These are phyloP conservation scores for Zeus faber DNA, from an alignment of 2,113 vertebrate species.

Conservation along the genomic window DNA sequence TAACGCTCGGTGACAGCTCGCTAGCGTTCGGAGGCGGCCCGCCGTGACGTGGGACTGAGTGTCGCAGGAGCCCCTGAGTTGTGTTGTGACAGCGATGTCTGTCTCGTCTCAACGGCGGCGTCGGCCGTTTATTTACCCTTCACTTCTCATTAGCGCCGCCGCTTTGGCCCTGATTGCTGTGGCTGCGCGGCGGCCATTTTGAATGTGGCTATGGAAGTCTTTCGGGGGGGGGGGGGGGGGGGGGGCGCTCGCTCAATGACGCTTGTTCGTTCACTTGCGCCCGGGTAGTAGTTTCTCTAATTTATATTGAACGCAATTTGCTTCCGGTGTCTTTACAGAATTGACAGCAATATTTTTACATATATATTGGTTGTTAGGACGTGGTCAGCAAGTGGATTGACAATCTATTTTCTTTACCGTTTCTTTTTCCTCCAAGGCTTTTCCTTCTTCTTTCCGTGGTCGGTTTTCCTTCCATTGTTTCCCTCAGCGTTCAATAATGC, in stretches of 20 bases:
- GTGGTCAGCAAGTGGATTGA: constrained; percentile 35
- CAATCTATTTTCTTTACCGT: constrained; percentile 38
- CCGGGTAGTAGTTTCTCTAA: constrained; percentile 52
- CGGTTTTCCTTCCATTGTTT: constrained; percentile 30
- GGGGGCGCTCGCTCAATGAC: constrained; percentile 35
- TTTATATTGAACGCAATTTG: constrained; percentile 54
- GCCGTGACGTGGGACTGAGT: background rate
- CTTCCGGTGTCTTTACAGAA: constrained; percentile 23
- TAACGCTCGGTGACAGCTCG: constrained; percentile 9
- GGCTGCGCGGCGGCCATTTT: constrained; percentile 22
- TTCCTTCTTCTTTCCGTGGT: constrained; percentile 27
- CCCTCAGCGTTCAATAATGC: constrained; percentile 42
- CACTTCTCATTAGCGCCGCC: constrained; percentile 50
- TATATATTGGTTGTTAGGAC: background rate
- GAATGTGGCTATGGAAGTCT: constrained; percentile 16
- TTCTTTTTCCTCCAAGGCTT: constrained; percentile 27
- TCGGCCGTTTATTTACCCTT: constrained; percentile 58
- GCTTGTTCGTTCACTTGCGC: constrained; percentile 20
- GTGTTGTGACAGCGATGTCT: constrained; percentile 19
- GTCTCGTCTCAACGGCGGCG: constrained; percentile 35
- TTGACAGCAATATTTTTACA: background rate
- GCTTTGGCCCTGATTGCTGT: constrained; percentile 12
- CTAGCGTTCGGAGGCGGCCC: constrained; percentile 16
- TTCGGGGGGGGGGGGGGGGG: background rate
- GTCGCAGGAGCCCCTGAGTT: constrained; percentile 23